These are phyloP conservation scores for Lycophotia porphyrea DNA, from an alignment of 2,888 invertebrate species.

Conservation along the genomic window DNA sequence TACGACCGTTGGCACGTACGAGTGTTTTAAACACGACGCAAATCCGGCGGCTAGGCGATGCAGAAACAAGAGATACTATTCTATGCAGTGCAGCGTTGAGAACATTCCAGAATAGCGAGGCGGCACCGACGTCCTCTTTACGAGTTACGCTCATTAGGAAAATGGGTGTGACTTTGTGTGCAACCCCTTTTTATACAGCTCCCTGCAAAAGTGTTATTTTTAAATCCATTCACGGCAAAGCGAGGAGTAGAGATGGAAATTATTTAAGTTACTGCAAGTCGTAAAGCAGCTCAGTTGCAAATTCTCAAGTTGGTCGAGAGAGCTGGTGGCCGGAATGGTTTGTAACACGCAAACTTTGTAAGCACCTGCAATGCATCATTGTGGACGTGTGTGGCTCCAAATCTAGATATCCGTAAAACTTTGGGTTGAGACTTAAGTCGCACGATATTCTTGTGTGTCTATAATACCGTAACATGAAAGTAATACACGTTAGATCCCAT, in stretches of 20 bases:
- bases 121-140: conserved; percentile 69
- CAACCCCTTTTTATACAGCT: conserved; percentile 64
- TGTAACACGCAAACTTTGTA: conserved; percentile 77
- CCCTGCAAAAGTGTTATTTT: conserved; percentile 64
- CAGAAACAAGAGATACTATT: conserved; percentile 72
- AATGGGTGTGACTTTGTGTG: conserved; percentile 70
- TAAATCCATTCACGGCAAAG: conserved; percentile 56
- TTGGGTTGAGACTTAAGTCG: background rate
- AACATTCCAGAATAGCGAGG: conserved; percentile 68
- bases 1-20: conserved; percentile 73
- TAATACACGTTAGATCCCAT: conserved; percentile 40
- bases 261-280: conserved; percentile 32
- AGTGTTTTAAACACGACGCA: conserved; percentile 73
- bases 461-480: conserved; percentile 33
- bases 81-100: conserved; percentile 69
- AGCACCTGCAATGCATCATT: conserved; percentile 84
- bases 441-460: conserved; percentile 13
- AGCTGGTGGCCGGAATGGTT: conserved; percentile 67
- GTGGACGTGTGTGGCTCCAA: conserved; percentile 59
- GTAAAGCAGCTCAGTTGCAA: conserved; percentile 43
- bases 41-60: conserved; percentile 70
- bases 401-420: conserved; percentile 34
- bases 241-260: conserved; percentile 41
- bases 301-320: conserved; percentile 43
- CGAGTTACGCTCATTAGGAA: conserved; percentile 77